Percentiles rank a stretch among this genome's conserved stretches.
These are phyloP conservation scores for Eupithecia vulgata DNA, from an alignment of 2,888 invertebrate genomes.

Conservation along the genomic window DNA sequence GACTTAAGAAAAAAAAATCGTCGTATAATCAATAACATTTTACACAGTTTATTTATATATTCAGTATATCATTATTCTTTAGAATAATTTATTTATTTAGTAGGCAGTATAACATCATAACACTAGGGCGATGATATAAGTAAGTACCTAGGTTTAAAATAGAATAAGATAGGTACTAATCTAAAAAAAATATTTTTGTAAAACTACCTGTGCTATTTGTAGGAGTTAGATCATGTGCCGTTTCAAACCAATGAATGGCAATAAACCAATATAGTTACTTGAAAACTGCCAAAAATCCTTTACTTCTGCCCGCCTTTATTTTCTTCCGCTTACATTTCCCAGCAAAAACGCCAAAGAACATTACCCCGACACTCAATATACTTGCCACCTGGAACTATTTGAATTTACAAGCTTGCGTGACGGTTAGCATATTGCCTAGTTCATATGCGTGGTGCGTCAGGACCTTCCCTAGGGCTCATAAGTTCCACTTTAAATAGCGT, in stretches of 20 bases:
- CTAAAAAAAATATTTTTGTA: too few species aligned
- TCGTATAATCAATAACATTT: too few species aligned
- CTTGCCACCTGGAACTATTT: constrained; percentile 17
- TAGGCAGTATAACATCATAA: too few species aligned
- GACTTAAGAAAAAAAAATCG: too few species aligned
- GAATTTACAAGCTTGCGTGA: constrained; percentile 34
- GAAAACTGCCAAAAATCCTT: neutral
- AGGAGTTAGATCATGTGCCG: too few species aligned
- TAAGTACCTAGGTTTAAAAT: too few species aligned
- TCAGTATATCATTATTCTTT: too few species aligned
- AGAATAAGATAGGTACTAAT: too few species aligned
- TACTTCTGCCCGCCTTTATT: neutral
- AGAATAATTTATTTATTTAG: too few species aligned
- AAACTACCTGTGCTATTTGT: too few species aligned
- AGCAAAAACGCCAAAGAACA: neutral
- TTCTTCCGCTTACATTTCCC: neutral
- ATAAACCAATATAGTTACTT: neutral
- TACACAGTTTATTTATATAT: too few species aligned
- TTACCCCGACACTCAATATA: neutral
- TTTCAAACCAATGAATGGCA: neutral
- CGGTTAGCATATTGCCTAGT: constrained; percentile 12
- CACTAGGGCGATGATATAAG: too few species aligned
- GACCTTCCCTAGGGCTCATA: neutral
- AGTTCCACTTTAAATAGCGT: constrained; percentile 1
- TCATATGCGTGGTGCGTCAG: constrained; percentile 9